Conservation (phyloP, 2,797 vertebrate genomes). For the Danionella dracula region DNA sequence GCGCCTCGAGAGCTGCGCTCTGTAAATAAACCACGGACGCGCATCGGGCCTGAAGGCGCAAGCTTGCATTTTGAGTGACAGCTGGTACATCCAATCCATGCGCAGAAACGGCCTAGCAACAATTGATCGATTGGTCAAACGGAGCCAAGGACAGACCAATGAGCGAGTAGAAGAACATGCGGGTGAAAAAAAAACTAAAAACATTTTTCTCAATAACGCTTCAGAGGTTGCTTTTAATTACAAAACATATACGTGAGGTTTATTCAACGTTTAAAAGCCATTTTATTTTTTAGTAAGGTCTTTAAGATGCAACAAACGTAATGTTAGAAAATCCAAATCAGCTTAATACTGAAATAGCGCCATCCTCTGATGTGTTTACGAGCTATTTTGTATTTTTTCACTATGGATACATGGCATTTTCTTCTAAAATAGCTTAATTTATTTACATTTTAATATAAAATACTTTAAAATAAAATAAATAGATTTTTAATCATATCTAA, state of each 20-base stretch:
- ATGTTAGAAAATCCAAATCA: not conserved
- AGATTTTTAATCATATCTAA: too few relatives aligned
- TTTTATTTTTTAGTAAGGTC: not conserved
- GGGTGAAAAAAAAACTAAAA: constrained; percentile 15
- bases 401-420: too few relatives aligned
- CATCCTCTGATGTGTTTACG: not conserved
- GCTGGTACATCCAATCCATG: constrained; percentile 33
- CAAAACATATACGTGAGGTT: too few relatives aligned
- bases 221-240: not conserved
- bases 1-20: constrained; percentile 5
- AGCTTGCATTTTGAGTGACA: constrained; percentile 37
- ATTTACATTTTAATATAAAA: too few relatives aligned
- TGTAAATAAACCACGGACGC: constrained; percentile 36
- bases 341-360: not conserved
- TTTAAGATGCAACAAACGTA: not conserved
- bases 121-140: constrained; percentile 43
- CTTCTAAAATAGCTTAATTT: too few relatives aligned
- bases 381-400: too few relatives aligned
- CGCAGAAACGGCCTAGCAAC: constrained; percentile 51
- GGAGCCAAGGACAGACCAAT: constrained; percentile 40
- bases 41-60: constrained; percentile 11
- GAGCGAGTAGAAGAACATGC: not conserved
- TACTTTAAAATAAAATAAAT: too few relatives aligned
- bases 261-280: not conserved
- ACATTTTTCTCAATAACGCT: not conserved